These are phyloP conservation scores for Masticophis lateralis DNA, from an alignment of 2,797 vertebrate genomes.

Conservation along the genomic window DNA sequence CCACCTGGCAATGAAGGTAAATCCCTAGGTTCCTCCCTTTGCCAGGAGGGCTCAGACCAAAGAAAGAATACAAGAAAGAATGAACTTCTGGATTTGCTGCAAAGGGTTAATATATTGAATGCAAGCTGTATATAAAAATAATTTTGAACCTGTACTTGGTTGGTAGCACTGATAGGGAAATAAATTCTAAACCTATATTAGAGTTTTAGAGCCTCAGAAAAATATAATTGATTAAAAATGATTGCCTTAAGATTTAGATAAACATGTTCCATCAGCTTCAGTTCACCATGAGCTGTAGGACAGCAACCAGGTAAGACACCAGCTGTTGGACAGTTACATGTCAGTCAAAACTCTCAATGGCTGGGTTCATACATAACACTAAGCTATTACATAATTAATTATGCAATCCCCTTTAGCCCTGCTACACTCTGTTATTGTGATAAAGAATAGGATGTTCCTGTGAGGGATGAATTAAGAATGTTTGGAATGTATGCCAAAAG, in stretches of 20 bases:
- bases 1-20: background rate
- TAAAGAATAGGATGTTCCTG: background rate
- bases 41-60: background rate
- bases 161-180: background rate
- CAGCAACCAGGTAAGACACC: background rate
- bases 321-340: background rate
- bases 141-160: background rate
- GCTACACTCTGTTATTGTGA: background rate
- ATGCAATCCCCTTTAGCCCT: background rate
- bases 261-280: background rate
- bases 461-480: background rate
- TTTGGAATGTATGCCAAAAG: background rate
- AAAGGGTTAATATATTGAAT: background rate
- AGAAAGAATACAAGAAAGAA: background rate
- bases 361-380: background rate
- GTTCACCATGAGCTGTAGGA: background rate
- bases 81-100: background rate
- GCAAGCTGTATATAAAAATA: background rate
- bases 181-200: background rate
- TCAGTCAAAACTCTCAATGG: background rate
- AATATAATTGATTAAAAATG: background rate
- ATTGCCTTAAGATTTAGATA: background rate
- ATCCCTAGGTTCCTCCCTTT: no score
- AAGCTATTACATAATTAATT: background rate
- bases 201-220: background rate